Base-by-base conservation (phyloP, 2,888 invertebrate species). In the Athripsodes cinereus region DNA sequence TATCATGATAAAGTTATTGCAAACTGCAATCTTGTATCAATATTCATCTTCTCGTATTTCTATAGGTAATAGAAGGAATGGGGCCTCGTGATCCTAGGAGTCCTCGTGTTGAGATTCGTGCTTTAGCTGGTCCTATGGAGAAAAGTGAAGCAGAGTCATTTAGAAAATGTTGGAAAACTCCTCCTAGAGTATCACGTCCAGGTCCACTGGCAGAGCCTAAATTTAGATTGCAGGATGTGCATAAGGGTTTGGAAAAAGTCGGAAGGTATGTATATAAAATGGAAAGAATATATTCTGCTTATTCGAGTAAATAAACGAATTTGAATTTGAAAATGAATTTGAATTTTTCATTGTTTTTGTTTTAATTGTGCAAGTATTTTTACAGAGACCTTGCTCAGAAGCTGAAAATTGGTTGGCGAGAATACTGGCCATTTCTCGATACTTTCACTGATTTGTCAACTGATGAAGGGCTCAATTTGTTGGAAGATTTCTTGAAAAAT, bases 71-170 rank as follows among this genome's bases (percentile, higher is more conserved):
- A 21, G 16, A 40, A 44, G 34, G 18, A 20, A 16, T 51, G 19
- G 11, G 16, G 2, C 40, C 40, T 13, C 21, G 48, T 21, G 85
- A 89, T 71, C 85, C 85, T 0, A 72, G 88, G 10, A 84, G 82
- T 66, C 86, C 89, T 0, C 80, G 85, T 50, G 70, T 87, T 65
- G 88, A 90, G 78, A 88, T 92, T 64, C 84, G 84, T 67, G 96
- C 95, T 0, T 87, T 87, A 74, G 96, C 95, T 8, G 96, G 96
- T 0, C 96, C 96, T 18, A 95, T 96, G 94, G 83, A 84, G 44
- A 85, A 86, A 61, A 76, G 79, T 13, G 81, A 83, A 55, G 93
- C 93, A 0, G 75, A 81, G 11, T 74, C 73, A 58, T 92, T 93
- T 73, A 81, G 87, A 8, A 85, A 83, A 58, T 81, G 86, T 53